Conservation (phyloP, 1,140 invertebrate genomes). For the Goniozus legneri region DNA sequence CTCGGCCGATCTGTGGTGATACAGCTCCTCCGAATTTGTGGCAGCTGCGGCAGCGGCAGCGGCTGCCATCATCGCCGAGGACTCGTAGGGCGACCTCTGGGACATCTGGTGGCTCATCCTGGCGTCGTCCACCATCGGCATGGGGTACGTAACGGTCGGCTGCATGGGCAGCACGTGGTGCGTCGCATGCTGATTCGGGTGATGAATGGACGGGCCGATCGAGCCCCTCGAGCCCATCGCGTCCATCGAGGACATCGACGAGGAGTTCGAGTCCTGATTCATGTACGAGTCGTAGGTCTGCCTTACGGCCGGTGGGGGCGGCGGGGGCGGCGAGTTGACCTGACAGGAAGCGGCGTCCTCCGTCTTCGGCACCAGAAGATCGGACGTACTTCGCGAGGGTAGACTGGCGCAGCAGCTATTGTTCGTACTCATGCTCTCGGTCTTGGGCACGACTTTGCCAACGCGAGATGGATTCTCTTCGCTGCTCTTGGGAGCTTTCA, state of each 20-base stretch:
- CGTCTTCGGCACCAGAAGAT: slow-evolving; percentile 65
- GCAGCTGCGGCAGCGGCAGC: slow-evolving; percentile 40
- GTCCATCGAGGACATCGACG: slow-evolving; percentile 70
- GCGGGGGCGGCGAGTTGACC: slow-evolving; percentile 50
- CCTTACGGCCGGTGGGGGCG: slow-evolving; percentile 47
- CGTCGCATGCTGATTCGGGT: slow-evolving; percentile 44
- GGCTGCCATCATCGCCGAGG: slow-evolving; percentile 54
- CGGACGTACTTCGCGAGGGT: slow-evolving; percentile 44
- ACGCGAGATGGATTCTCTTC: slow-evolving; percentile 38
- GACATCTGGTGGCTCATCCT: slow-evolving; percentile 56
- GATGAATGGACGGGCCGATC: slow-evolving; percentile 47
- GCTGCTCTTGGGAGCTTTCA: slow-evolving; percentile 59
- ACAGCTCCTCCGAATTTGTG: slow-evolving; percentile 44
- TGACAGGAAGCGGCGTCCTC: slow-evolving; percentile 52
- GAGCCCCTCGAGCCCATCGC: slow-evolving; percentile 56
- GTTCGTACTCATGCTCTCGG: slow-evolving; percentile 48
- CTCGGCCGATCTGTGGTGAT: slow-evolving; percentile 46
- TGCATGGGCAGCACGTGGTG: slow-evolving; percentile 51
- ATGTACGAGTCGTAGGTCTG: slow-evolving; percentile 62
- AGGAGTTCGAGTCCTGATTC: slow-evolving; percentile 70
- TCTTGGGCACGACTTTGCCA: slow-evolving; percentile 53
- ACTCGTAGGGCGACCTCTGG: slow-evolving; percentile 65
- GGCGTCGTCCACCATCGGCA: slow-evolving; percentile 52
- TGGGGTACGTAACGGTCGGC: slow-evolving; percentile 44
- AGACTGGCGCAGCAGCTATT: slow-evolving; percentile 55